phyloP scores from a whole-genome alignment of 2,888 invertebrate species.

The Ormyrus pomaceus region DNA sequence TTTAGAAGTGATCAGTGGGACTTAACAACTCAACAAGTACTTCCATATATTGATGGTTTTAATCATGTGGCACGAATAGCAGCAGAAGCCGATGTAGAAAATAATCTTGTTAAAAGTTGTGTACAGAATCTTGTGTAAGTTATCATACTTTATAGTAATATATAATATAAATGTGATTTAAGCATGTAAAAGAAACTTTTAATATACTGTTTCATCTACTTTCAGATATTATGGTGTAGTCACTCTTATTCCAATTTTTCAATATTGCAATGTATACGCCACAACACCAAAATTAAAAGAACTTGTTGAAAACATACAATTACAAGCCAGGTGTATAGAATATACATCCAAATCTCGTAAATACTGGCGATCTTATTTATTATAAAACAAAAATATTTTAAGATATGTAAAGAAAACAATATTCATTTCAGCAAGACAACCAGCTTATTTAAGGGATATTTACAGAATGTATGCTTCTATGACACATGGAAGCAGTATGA shows the following conservation, averaged over 20 bases:
- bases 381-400: neutral
- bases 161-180: too few species aligned
- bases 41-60: conserved; percentile 94
- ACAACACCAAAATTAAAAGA: conserved; percentile 85
- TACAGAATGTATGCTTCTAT: conserved; percentile 87
- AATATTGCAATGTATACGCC: conserved; percentile 92
- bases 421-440: conserved; percentile 77
- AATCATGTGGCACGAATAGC: conserved; percentile 95
- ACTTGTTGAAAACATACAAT: conserved; percentile 80
- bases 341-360: conserved; percentile 84
- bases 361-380: conserved; percentile 60
- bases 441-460: conserved; percentile 83
- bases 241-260: conserved; percentile 86
- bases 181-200: too few species aligned
- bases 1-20: conserved; percentile 90
- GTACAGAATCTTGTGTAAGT: conserved; percentile 91
- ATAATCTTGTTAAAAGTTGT: conserved; percentile 94
- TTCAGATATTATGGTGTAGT: conserved; percentile 83
- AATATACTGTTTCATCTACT: neutral
- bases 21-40: conserved; percentile 93
- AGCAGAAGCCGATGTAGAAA: conserved; percentile 93
- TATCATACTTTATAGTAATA: too few species aligned
- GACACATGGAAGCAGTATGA: conserved; percentile 86
- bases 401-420: conserved; percentile 2
- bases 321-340: conserved; percentile 85